Base-by-base conservation (phyloP, 2,888 invertebrate species). In the Xylophagus ater region DNA sequence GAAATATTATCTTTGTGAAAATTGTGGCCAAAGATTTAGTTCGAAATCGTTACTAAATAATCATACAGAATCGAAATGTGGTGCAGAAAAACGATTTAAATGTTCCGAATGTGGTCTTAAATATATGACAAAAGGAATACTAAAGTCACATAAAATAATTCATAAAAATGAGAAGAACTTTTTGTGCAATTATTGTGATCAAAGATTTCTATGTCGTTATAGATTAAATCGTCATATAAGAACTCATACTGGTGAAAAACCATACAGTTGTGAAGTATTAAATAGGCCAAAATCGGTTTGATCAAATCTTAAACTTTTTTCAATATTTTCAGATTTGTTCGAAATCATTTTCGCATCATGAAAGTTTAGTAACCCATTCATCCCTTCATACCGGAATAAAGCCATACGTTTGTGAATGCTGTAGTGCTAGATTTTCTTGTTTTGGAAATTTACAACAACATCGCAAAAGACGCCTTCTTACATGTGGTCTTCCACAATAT, bases 381-480 rank as follows among this genome's bases (percentile, higher is more conserved):
- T 64, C 66, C 14, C 47, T 68, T 26, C 69, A 69, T 41, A 63
- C 65, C 0, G 66, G 65, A 13, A 55, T 65, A 3, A 62, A 62
- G 42, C 61, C 61, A 2, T 58, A 60, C 47, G 40, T 58, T n/a
- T 71, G 70, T 46, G 58, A 60, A 42, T 59, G 60, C n/a, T 71
- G 70, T 48, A 58, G 60, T 2, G 57, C 59, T 25, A 55, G 67
- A 18, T 71, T 70, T 50, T 66, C 68, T 2, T 70, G 69, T 45
- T 53, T 63, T 29, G 67, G 69, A 4, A 70, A 68, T 55, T 52
- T 70, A 14, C 56, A 62, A 13, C 69, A 69, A 47, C 70, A 70
- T 50, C 57, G 65, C 21, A 54, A 57, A 7, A 62, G 63, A n/a
- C 62, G 67, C 35, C 64, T 65, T 0, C 58, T 54, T 18, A 62